Percentiles rank a stretch among this genome's conserved stretches.
Conservation (phyloP, 1,140 invertebrate genomes). For the Caenorhabditis inopinata region DNA sequence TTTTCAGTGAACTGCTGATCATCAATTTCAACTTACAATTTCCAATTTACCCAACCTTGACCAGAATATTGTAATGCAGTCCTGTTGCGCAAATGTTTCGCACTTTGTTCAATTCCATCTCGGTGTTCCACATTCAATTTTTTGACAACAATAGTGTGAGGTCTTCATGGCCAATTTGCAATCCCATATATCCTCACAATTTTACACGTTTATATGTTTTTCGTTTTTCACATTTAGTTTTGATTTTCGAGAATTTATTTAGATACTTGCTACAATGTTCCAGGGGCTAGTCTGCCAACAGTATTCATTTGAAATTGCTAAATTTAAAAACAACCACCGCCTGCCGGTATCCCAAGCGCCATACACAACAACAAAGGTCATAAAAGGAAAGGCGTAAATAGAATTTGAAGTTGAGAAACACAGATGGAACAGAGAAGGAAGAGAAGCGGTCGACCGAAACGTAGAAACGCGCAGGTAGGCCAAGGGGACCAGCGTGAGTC, state of each 20-base stretch:
- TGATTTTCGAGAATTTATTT: conserved; percentile 1
- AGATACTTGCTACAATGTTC: too few species aligned
- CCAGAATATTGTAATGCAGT: too few species aligned
- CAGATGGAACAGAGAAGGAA: conserved; percentile 13
- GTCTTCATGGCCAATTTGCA: conserved; percentile 15
- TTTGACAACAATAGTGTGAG: not conserved
- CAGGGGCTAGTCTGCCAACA: not conserved
- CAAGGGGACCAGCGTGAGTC: not conserved
- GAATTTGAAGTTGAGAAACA: not conserved
- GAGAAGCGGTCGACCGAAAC: conserved; percentile 20
- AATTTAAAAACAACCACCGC: not conserved
- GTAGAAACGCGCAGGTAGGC: conserved; percentile 29
- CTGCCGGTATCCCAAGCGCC: conserved; percentile 17
- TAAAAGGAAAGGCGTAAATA: not conserved
- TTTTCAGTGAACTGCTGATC: not conserved
- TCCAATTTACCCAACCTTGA: not conserved
- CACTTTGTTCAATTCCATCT: not conserved
- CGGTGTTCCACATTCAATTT: not conserved
- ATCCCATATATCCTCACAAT: not conserved
- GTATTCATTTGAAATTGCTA: conserved; percentile 1
- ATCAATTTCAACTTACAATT: not conserved
- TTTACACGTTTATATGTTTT: not conserved
- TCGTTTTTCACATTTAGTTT: not conserved
- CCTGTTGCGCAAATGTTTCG: not conserved
- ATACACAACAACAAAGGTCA: conserved; percentile 33